These are phyloP conservation scores for Cottus gobio DNA, from an alignment of 2,113 vertebrate genomes.

Conservation along the genomic window DNA sequence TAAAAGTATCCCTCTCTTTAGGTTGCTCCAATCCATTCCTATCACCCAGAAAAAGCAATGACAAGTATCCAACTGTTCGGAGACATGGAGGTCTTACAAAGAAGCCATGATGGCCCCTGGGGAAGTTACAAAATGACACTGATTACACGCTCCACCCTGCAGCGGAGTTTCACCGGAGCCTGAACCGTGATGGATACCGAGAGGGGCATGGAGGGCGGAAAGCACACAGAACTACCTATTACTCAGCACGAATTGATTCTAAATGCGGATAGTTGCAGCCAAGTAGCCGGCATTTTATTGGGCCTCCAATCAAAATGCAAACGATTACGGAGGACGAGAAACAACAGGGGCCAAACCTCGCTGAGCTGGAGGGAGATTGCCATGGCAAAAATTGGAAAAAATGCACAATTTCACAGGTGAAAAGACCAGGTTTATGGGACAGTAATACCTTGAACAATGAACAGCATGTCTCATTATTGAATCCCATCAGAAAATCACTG, in stretches of 20 bases:
- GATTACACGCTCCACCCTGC: slow-evolving; percentile 55
- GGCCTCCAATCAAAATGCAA: slow-evolving; percentile 40
- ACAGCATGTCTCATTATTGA: not conserved
- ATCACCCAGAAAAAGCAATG: slow-evolving; percentile 11
- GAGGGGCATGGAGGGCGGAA: slow-evolving; percentile 18
- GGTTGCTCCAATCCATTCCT: slow-evolving; percentile 24
- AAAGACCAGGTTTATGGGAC: not conserved
- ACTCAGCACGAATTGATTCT: slow-evolving; percentile 32
- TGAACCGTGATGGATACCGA: slow-evolving; percentile 16
- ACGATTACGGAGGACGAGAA: not conserved
- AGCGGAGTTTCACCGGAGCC: slow-evolving; percentile 11
- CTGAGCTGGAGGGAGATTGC: slow-evolving; percentile 6
- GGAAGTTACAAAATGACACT: slow-evolving; percentile 48
- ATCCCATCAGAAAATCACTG: slow-evolving; percentile 8
- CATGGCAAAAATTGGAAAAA: not conserved
- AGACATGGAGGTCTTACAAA: slow-evolving; percentile 24
- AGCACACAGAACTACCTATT: slow-evolving; percentile 18
- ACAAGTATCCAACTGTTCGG: slow-evolving; percentile 47
- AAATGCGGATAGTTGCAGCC: slow-evolving; percentile 20
- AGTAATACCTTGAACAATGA: slow-evolving; percentile 10
- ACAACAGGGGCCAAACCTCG: not conserved
- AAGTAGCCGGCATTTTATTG: slow-evolving; percentile 2
- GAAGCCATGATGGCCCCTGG: slow-evolving; percentile 35
- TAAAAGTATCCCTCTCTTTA: not conserved
- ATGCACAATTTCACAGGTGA: not conserved